phyloP scores from a whole-genome alignment of 2,888 invertebrate species.

The Epiblema foenella region DNA sequence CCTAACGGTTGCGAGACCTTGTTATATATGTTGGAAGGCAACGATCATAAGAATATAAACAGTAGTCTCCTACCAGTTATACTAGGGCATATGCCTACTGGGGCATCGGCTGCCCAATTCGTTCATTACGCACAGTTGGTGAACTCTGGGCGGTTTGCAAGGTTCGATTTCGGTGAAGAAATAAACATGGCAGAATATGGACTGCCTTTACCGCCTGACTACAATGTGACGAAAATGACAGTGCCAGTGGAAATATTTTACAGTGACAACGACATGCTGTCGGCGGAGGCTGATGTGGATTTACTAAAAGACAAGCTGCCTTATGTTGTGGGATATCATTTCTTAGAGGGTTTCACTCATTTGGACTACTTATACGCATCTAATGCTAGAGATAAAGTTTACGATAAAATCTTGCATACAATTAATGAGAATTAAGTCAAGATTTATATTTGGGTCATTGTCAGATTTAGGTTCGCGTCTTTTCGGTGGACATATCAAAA shows the following conservation, averaged over 20 bases:
- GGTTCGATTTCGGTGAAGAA: slow-evolving; percentile 63
- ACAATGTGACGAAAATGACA: slow-evolving; percentile 59
- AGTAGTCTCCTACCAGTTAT: slow-evolving; percentile 85
- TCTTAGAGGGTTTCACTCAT: slow-evolving; percentile 86
- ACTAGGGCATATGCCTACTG: slow-evolving; percentile 85
- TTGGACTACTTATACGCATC: slow-evolving; percentile 87
- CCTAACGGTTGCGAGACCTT: slow-evolving; percentile 60
- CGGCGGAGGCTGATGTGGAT: slow-evolving; percentile 79
- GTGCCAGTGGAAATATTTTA: slow-evolving; percentile 67
- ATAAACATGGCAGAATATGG: slow-evolving; percentile 75
- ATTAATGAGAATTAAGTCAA: slow-evolving; percentile 53
- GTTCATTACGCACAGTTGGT: slow-evolving; percentile 73
- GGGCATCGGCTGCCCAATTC: slow-evolving; percentile 82
- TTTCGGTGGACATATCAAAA: too few species aligned
- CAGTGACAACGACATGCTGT: slow-evolving; percentile 74
- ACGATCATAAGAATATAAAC: slow-evolving; percentile 57
- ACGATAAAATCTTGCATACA: slow-evolving; percentile 68
- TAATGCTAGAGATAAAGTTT: slow-evolving; percentile 81
- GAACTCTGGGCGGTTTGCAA: slow-evolving; percentile 64
- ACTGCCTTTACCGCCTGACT: slow-evolving; percentile 63
- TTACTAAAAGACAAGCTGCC: slow-evolving; percentile 70
- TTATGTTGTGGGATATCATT: slow-evolving; percentile 76
- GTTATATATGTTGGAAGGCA: slow-evolving; percentile 59
- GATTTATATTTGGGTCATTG: too few species aligned
- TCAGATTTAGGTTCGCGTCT: too few species aligned